Base-by-base conservation (phyloP, 1,140 invertebrate species). In the Megalopta genalis region DNA sequence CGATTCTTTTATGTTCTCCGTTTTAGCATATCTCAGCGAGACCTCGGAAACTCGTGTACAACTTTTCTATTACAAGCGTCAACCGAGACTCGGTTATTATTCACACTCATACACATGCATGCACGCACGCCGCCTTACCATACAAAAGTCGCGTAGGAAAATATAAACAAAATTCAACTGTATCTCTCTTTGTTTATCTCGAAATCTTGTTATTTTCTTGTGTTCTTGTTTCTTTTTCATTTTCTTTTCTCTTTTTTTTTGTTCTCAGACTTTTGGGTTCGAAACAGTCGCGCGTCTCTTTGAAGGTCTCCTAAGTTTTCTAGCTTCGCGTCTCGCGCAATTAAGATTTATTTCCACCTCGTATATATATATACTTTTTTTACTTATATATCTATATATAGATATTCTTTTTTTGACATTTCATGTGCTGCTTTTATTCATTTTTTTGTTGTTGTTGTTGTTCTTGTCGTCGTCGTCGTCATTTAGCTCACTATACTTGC, bases 81-180 rank as follows among this genome's bases (percentile, higher is more conserved):
- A 63, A 74, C 54, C 78, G 25, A 64, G 37, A 37, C 57, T 69
- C 46, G 23, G 27, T 63, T 52, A 32, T 16, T 12, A 76, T 10
- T 10, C 72, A 46, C 57, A 59, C 52, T 3, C 8, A 14, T 64
- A 46, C 64, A 52, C 57, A 12, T 10, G 54, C n/a, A 59, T 8
- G 7, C 73, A 39, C 54, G 65, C 60, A 23, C 63, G 49, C 10
- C 71, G 21, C 46, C 14, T 64, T n/a, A 63, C 32, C 78, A 67
- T 81, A 81, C 68, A 83, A 79, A 84, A 84, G 59, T 84, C 72
- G 62, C 66, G 66, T 84, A 84, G 52, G 83, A 84, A 84, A 84
- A 84, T 84, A 84, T 84, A 82, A 84, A 84, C 54, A 65, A 81
- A 84, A 82, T 75, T 80, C 70, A 60, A 75, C 73, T 63, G 72